Conservation (phyloP, 2,888 invertebrate genomes). For the Pediacus dermestoides region DNA sequence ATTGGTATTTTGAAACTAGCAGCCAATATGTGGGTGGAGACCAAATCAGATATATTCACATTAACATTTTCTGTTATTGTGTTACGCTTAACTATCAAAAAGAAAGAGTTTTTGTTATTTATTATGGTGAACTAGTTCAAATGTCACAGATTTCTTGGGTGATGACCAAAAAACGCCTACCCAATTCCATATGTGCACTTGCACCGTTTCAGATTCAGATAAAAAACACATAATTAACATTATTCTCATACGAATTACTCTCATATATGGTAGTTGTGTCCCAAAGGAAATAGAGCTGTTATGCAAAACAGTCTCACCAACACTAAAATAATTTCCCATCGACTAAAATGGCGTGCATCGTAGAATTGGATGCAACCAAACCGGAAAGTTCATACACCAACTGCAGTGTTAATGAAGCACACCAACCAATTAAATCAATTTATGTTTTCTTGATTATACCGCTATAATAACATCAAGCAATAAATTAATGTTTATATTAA, state of each 20-base stretch:
- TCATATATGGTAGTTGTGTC: background rate
- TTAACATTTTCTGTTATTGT: too few species aligned
- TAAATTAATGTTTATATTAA: slow-evolving; percentile 4
- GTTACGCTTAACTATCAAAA: too few species aligned
- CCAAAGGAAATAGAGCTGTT: slow-evolving; percentile 3
- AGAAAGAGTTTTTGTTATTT: too few species aligned
- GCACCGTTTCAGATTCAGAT: slow-evolving; percentile 8
- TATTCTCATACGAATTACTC: background rate
- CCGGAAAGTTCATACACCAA: slow-evolving; percentile 1
- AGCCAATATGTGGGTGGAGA: too few species aligned
- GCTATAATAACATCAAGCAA: slow-evolving; percentile 3
- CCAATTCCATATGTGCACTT: slow-evolving; percentile 3
- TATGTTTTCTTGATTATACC: slow-evolving; percentile 10
- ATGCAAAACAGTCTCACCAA: slow-evolving; percentile 3
- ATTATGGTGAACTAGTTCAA: too few species aligned
- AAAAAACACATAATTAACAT: slow-evolving; percentile 9
- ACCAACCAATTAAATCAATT: slow-evolving; percentile 14
- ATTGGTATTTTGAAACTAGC: too few species aligned
- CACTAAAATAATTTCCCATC: background rate
- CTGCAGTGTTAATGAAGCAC: slow-evolving; percentile 8
- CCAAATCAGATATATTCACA: too few species aligned
- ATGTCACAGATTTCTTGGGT: too few species aligned
- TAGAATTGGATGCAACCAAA: background rate
- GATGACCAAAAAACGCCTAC: slow-evolving; percentile 11
- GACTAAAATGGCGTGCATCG: background rate